phyloP scores from a whole-genome alignment of 2,797 vertebrate species.

The Lycodopsis pacificus region DNA sequence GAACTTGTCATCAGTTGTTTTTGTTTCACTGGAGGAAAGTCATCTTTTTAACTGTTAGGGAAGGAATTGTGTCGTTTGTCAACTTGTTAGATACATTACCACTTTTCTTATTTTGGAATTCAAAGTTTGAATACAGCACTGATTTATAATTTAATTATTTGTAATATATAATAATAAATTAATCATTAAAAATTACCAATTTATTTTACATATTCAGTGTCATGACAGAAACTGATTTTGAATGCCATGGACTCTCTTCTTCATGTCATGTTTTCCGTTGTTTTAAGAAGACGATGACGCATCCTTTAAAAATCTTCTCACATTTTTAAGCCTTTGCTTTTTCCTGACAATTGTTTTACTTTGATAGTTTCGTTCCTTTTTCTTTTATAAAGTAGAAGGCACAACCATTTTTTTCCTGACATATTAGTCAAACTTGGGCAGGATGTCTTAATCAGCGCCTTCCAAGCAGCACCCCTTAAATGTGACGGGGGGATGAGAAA shows the following conservation, averaged over 20 bases:
- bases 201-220: background rate
- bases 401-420: slow-evolving; percentile 11
- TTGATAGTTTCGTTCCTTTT: background rate
- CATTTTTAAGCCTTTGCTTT: background rate
- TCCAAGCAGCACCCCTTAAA: slow-evolving; percentile 30
- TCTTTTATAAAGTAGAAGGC: background rate
- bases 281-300: background rate
- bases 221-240: background rate
- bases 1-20: slow-evolving; percentile 65
- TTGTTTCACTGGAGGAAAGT: slow-evolving; percentile 29
- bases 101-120: background rate
- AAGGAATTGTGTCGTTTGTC: background rate
- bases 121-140: background rate
- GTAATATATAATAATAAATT: background rate
- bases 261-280: background rate
- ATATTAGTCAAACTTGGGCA: slow-evolving; percentile 40
- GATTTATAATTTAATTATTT: no score
- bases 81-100: background rate
- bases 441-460: slow-evolving; percentile 78
- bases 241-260: background rate
- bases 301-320: background rate
- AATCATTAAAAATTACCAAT: background rate
- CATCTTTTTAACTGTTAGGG: slow-evolving; percentile 24
- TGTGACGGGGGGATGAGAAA: slow-evolving; percentile 54
- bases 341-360: background rate